Evolutionary conservation across 2,888 invertebrate genomes (phyloP), one percentile per base, ranked within the genome.

Genomic region (Acholoe squamosa): DNA sequence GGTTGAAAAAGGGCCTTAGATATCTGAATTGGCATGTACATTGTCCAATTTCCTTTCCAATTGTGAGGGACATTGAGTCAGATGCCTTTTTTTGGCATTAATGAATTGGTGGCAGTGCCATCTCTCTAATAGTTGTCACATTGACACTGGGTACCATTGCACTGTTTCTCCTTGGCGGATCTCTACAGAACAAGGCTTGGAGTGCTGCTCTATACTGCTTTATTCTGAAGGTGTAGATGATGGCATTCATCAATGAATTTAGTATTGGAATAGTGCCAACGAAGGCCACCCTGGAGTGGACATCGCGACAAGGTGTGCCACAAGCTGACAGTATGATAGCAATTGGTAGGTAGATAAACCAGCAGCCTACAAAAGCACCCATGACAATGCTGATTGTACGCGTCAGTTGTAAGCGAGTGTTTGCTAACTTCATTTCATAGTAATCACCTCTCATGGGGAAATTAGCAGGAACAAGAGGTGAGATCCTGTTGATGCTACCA

Each of bases 141-240:
- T 25, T 71, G 3, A 25, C 25, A 28, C 5, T 28, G 28, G 25
- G 71, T 25, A 28, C 28, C 1, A 16, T 28, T 3, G 71, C 71
- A 25, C 71, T 28, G 25, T 28, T 5, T 25, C 25, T 28, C 25
- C 31, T n/a, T 1, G 14, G 1, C 5, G 3, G 3, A 43, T 7
- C 43, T 10, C 43, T 43, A 5, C 28, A 71, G 28, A 25, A 71
- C 3, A 71, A 14, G 5, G 19, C 25, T 28, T 28, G 14, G 71
- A 71, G 71, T 3, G 28, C 71, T 28, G 14, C 14, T 25, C 71
- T 1, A 25, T 28, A 71, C 71, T 71, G 71, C 71, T 71, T 71
- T 7, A 71, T 71, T 71, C 71, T 71, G 71, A 71, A 28, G 71
- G 71, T 25, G 28, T 71, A 71, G 19, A 71, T 71, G 71, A 71